Base-by-base conservation (phyloP, 2,797 vertebrate genomes). In the Hypotaenidia philippensis region DNA sequence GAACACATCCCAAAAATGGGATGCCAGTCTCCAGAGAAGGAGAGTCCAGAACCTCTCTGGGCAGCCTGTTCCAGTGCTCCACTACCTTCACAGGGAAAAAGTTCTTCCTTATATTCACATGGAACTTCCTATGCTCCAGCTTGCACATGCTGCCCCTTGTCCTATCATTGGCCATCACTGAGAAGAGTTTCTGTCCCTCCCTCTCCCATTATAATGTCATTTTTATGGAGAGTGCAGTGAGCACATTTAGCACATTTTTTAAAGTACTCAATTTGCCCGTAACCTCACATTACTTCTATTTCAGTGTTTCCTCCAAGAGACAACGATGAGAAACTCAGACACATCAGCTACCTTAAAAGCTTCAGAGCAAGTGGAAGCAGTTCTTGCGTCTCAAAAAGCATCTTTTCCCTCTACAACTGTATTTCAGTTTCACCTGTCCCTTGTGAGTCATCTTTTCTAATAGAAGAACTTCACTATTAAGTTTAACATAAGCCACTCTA, bases 151-250 rank as follows among this genome's bases (percentile, higher is more conserved):
- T 44, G 41, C 41, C 41, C 41, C 41, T 19, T 44, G 41, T 44
- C 41, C 18, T 44, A 44, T 44, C 18, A 44, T 18, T 44, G 41
- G 41, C 41, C 41, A 44, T 44, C 41, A 44, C 41, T 44, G 18
- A 44, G 41, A 19, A 19, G 41, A 44, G 4, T 41, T 83, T 53
- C 25, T 57, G 16, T n/a, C 20, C 38, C n/a, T 80, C 27, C 7
- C 17, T 65, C 32, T 60, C 41, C 45, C 1, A 3, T 38, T 52
- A 23, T 27, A 36, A 66, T 32, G 77, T 66, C 22, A 56, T 21
- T 36, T 89, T 40, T 36, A 41, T 9, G 32, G 23, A 80, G 25
- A 53, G 13, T 2, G 5, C 31, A 15, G 6, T 0, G 0, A 83
- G 41, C 29, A 60, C 21, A 22, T 15, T 52, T 16, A 38, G 18